These are phyloP conservation scores for Drosophila kohkoa DNA, from an alignment of 1,140 invertebrate genomes.

Conservation along the genomic window DNA sequence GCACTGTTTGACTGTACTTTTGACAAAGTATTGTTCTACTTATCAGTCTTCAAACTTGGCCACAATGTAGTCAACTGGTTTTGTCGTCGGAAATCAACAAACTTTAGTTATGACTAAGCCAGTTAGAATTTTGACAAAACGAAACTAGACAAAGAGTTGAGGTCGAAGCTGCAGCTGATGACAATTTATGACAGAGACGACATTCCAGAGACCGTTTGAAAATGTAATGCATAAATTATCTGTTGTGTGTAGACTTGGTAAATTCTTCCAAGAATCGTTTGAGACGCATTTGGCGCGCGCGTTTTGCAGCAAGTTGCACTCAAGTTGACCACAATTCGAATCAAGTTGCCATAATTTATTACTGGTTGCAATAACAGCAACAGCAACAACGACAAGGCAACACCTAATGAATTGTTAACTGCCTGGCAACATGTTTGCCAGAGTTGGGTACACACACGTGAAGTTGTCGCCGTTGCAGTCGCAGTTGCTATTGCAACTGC, in stretches of 20 bases:
- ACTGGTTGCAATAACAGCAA: conserved; percentile 37
- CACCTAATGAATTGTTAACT: conserved; percentile 80
- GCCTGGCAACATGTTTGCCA: conserved; percentile 56
- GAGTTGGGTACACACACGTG: conserved; percentile 36
- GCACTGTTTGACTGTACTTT: background rate
- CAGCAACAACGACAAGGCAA: conserved; percentile 49
- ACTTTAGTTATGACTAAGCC: conserved; percentile 31
- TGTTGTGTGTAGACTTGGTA: conserved; percentile 10
- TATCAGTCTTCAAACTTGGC: conserved; percentile 9
- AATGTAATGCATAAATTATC: conserved; percentile 55
- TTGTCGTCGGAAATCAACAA: background rate
- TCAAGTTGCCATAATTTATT: conserved; percentile 72
- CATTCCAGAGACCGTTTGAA: conserved; percentile 35
- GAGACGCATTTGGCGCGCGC: conserved; percentile 57
- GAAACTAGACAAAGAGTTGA: conserved; percentile 26
- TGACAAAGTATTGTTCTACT: conserved; percentile 15
- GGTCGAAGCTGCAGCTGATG: conserved; percentile 27
- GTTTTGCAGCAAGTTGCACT: conserved; percentile 36
- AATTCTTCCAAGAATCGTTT: conserved; percentile 71
- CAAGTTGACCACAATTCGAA: conserved; percentile 29
- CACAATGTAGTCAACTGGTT: conserved; percentile 27
- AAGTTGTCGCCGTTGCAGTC: conserved; percentile 51
- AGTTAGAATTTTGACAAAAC: conserved; percentile 2
- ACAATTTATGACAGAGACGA: conserved; percentile 44
- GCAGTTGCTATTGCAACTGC: conserved; percentile 50